These are phyloP conservation scores for Remorina albescens DNA, from an alignment of 2,797 vertebrate genomes.

Conservation along the genomic window DNA sequence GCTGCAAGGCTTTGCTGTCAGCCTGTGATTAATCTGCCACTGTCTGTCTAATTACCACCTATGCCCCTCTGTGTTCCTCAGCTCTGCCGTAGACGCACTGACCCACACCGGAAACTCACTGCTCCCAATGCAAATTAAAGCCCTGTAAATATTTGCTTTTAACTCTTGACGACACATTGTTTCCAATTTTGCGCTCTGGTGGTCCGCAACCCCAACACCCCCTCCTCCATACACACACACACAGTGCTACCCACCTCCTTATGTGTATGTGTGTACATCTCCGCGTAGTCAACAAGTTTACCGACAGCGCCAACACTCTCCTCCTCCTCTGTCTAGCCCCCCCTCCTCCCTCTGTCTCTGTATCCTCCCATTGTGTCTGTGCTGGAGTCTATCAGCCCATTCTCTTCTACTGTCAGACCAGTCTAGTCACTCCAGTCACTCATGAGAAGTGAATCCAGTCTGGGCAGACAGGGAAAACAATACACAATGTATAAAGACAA, in stretches of 20 bases:
- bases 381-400: constrained; percentile 58
- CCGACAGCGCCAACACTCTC: constrained; percentile 43
- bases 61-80: constrained; percentile 52
- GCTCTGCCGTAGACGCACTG: constrained; percentile 49
- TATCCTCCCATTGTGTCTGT: constrained; percentile 60
- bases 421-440: constrained; percentile 43
- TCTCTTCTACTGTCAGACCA: constrained; percentile 44
- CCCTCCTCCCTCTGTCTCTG: constrained; percentile 28
- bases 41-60: constrained; percentile 80
- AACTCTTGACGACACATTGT: constrained; percentile 81
- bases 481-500: constrained; percentile 24
- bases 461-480: constrained; percentile 25
- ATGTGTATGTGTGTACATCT: constrained; percentile 20
- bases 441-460: constrained; percentile 39
- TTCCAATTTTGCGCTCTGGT: constrained; percentile 82
- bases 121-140: constrained; percentile 76
- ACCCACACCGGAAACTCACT: constrained; percentile 67
- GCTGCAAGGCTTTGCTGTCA: constrained; percentile 55
- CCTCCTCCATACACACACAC: not conserved
- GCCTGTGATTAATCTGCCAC: constrained; percentile 78
- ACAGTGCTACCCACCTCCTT: not conserved
- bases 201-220: constrained; percentile 51
- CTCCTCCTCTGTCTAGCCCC: constrained; percentile 36
- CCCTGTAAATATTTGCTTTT: constrained; percentile 86
- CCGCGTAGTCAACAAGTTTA: constrained; percentile 49